These are phyloP conservation scores for Calosoma granatense DNA, from an alignment of 1,140 invertebrate species.

Conservation along the genomic window DNA sequence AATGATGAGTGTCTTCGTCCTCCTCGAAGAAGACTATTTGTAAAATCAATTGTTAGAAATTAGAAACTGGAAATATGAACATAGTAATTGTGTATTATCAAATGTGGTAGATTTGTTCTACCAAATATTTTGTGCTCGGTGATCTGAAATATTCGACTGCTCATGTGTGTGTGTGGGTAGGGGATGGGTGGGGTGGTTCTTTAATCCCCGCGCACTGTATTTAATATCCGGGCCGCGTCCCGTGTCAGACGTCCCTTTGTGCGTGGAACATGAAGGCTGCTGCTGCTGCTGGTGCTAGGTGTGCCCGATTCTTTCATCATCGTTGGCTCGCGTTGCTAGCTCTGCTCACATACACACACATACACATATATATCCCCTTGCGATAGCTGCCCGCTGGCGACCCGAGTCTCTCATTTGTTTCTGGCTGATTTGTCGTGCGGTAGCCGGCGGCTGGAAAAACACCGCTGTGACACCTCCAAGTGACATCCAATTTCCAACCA, in stretches of 20 bases:
- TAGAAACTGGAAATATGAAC: too few species aligned
- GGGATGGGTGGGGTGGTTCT: background rate
- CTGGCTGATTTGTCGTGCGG: slow-evolving; percentile 34
- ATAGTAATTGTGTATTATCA: too few species aligned
- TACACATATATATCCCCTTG: too few species aligned
- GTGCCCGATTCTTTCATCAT: slow-evolving; percentile 3
- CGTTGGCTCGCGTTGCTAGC: background rate
- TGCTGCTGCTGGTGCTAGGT: background rate
- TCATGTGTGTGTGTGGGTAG: background rate
- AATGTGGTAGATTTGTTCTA: too few species aligned
- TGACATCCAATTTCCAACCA: slow-evolving; percentile 38
- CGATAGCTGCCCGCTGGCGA: background rate
- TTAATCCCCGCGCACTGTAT: background rate
- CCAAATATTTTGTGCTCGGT: too few species aligned
- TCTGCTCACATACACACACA: too few species aligned
- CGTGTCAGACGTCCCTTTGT: background rate
- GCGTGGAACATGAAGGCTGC: background rate
- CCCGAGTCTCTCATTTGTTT: slow-evolving; percentile 31
- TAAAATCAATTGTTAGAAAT: too few species aligned
- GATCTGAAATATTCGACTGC: too few species aligned
- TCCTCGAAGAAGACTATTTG: too few species aligned
- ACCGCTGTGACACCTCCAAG: slow-evolving; percentile 36
- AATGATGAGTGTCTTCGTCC: too few species aligned
- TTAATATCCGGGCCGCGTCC: background rate
- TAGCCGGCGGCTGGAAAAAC: slow-evolving; percentile 31